Conservation (phyloP, 2,888 invertebrate species). For the Acleris cristana region DNA sequence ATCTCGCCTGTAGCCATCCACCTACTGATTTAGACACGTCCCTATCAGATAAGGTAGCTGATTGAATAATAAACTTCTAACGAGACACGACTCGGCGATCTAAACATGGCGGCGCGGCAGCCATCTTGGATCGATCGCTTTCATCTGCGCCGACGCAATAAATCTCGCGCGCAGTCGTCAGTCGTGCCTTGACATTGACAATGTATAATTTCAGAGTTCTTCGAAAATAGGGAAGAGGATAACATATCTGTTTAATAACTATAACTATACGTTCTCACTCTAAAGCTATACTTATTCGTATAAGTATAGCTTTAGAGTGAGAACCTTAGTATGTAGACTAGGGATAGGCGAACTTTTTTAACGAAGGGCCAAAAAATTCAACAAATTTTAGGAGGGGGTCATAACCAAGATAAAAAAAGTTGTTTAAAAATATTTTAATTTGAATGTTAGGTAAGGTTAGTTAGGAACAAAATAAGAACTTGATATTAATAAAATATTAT, state of each 20-base stretch:
- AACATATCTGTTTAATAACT: neutral
- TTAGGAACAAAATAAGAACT: no score
- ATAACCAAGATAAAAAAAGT: no score
- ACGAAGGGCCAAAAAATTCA: no score
- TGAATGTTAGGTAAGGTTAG: no score
- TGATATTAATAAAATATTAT: no score
- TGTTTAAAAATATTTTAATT: no score
- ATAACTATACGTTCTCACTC: neutral
- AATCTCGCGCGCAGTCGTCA: slow-evolving; percentile 36
- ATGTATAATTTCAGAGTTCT: slow-evolving; percentile 36
- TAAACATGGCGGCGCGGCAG: slow-evolving; percentile 38
- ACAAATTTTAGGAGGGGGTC: no score
- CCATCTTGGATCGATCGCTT: slow-evolving; percentile 37
- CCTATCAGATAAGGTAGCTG: slow-evolving; percentile 39
- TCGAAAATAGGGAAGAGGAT: neutral
- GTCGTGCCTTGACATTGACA: slow-evolving; percentile 35
- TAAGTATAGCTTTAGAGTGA: no score
- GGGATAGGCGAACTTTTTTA: no score
- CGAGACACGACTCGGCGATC: slow-evolving; percentile 37
- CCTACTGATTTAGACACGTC: slow-evolving; percentile 23
- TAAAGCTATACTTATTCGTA: neutral
- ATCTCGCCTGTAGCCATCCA: slow-evolving; percentile 9
- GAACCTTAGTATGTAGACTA: no score
- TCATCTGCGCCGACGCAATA: slow-evolving; percentile 38
- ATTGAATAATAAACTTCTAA: slow-evolving; percentile 42